Evolutionary conservation across 1,140 invertebrate genomes (phyloP).

Genomic region (Orius laevigatus): DNA sequence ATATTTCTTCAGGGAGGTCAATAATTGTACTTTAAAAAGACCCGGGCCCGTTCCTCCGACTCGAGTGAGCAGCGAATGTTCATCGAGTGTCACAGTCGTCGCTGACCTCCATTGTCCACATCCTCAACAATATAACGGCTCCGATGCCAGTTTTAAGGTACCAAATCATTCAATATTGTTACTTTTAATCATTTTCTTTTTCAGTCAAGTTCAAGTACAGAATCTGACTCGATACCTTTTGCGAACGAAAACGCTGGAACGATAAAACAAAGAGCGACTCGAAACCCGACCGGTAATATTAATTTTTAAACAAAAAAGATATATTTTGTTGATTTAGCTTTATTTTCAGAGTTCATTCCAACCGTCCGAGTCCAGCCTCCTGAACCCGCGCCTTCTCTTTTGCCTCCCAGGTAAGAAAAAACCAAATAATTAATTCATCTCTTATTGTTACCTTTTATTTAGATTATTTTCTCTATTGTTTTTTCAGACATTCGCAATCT

Average conservation of each 20-base stretch:
- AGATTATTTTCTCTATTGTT: background rate
- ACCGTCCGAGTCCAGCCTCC: conserved; percentile 21
- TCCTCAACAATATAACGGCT: conserved; percentile 46
- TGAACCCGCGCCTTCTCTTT: conserved; percentile 9
- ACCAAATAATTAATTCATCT: background rate
- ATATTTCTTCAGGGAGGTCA: conserved; percentile 17
- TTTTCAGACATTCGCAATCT: background rate
- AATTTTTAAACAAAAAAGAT: background rate
- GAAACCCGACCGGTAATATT: conserved; percentile 25
- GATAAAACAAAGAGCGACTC: conserved; percentile 62
- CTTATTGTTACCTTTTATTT: background rate
- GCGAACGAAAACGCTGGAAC: conserved; percentile 98
- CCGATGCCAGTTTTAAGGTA: conserved; percentile 74
- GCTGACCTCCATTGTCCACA: conserved; percentile 24
- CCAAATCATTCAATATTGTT: background rate
- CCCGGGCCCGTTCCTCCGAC: conserved; percentile 73
- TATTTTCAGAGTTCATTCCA: conserved; percentile 22
- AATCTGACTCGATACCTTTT: conserved; percentile 93
- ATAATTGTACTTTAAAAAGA: conserved; percentile 19
- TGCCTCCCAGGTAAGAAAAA: background rate
- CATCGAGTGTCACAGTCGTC: conserved; percentile 20
- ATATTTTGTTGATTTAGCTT: too few species aligned
- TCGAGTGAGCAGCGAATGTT: conserved; percentile 30
- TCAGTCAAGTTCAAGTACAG: conserved; percentile 85
- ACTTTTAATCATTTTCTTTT: conserved; percentile 9